Conservation (phyloP, 2,797 vertebrate genomes). For the Halcyon leucocephala region DNA sequence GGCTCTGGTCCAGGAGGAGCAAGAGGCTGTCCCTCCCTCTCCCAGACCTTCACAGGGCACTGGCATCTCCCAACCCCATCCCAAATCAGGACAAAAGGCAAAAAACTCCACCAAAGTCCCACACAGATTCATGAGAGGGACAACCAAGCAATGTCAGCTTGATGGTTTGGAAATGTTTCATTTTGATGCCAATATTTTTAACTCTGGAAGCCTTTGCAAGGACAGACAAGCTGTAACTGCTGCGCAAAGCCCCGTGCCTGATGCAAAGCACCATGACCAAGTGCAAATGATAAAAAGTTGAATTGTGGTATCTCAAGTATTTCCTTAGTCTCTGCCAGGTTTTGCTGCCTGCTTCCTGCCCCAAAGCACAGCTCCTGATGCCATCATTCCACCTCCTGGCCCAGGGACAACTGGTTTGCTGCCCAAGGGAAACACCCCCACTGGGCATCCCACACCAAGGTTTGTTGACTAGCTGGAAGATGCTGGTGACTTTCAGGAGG, state of each 20-base stretch:
- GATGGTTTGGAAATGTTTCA: background rate
- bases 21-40: background rate
- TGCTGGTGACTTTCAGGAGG: background rate
- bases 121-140: fast-evolving
- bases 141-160: background rate
- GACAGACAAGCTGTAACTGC: background rate
- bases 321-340: background rate
- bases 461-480: background rate
- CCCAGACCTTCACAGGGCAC: background rate
- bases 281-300: fast-evolving
- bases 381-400: fast-evolving
- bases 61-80: background rate
- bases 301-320: background rate
- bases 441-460: fast-evolving
- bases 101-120: background rate
- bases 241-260: background rate
- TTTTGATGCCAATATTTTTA: background rate
- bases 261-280: background rate
- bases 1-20: background rate
- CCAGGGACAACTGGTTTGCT: background rate
- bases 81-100: background rate
- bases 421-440: background rate
- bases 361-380: background rate
- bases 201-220: background rate
- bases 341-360: background rate